These are phyloP conservation scores for Chinchilla lanigera DNA, from an alignment of 2,113 vertebrate species.

Conservation along the genomic window DNA sequence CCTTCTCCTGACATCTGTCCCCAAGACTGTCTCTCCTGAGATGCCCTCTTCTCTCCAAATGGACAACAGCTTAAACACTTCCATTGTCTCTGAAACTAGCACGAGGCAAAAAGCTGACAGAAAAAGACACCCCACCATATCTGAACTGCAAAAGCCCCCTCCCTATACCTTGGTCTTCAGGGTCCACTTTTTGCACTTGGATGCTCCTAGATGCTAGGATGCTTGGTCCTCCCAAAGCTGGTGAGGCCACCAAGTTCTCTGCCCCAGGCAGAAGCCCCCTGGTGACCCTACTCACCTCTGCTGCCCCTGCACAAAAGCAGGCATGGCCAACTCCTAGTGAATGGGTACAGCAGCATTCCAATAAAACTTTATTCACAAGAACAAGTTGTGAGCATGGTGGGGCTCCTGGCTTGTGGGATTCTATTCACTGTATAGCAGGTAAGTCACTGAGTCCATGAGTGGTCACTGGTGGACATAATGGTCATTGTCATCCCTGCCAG, in stretches of 20 bases:
- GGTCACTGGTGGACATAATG: rapidly evolving
- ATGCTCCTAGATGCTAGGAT: background rate
- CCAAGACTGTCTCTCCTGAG: background rate
- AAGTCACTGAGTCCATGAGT: background rate
- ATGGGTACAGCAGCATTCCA: rapidly evolving
- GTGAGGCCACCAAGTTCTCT: background rate
- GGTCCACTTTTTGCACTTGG: rapidly evolving
- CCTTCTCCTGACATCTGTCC: background rate
- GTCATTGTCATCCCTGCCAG: rapidly evolving
- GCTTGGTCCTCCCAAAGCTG: background rate
- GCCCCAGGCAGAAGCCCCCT: background rate
- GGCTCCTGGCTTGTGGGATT: background rate
- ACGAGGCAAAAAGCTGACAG: too few relatives aligned
- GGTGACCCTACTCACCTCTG: background rate
- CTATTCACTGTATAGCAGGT: rapidly evolving
- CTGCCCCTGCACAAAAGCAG: too few relatives aligned
- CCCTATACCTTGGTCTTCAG: rapidly evolving
- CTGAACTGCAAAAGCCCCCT: background rate
- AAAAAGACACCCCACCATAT: background rate
- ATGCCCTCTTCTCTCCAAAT: background rate
- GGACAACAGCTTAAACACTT: rapidly evolving
- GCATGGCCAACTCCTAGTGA: rapidly evolving
- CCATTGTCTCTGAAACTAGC: background rate
- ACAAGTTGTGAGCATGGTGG: background rate
- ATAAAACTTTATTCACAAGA: background rate